Percentiles rank a stretch among this genome's conserved stretches.
phyloP scores from a whole-genome alignment of 1,140 invertebrate genomes.

The Saccostrea cuccullata region DNA sequence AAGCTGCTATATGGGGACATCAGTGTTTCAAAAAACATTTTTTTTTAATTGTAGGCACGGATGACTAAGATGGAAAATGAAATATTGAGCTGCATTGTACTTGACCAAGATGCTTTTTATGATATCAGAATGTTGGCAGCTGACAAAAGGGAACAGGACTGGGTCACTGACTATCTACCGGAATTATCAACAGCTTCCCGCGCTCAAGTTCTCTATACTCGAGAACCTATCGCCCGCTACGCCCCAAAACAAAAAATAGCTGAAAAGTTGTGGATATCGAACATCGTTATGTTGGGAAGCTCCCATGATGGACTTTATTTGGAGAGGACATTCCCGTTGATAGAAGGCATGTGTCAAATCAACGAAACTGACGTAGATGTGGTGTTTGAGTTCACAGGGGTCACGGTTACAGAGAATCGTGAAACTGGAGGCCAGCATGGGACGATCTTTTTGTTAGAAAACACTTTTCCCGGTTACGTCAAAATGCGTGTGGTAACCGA shows the following conservation, averaged over 20 bases:
- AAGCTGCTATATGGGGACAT: too few species aligned
- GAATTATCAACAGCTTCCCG: neutral
- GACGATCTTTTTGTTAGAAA: neutral
- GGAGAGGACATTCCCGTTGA: conserved; percentile 39
- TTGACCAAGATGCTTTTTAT: conserved; percentile 52
- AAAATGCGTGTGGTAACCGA: conserved; percentile 26
- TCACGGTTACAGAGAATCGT: conserved; percentile 5
- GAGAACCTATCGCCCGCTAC: neutral
- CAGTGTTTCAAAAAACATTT: too few species aligned
- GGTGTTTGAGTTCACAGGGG: conserved; percentile 39
- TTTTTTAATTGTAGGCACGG: too few species aligned
- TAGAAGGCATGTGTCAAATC: neutral
- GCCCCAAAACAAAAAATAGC: conserved; percentile 25
- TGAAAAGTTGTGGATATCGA: neutral
- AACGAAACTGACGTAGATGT: conserved; percentile 49
- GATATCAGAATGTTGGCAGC: conserved; percentile 47
- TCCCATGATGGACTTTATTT: conserved; percentile 46
- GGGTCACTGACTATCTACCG: conserved; percentile 26
- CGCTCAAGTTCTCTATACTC: neutral
- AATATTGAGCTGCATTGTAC: conserved; percentile 39
- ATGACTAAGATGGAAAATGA: neutral
- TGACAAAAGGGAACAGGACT: conserved; percentile 15
- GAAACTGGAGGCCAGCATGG: neutral
- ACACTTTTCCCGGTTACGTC: conserved; percentile 46
- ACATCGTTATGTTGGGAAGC: conserved; percentile 48